These are phyloP conservation scores for Halcyon badia DNA, from an alignment of 2,797 vertebrate genomes.

Conservation along the genomic window DNA sequence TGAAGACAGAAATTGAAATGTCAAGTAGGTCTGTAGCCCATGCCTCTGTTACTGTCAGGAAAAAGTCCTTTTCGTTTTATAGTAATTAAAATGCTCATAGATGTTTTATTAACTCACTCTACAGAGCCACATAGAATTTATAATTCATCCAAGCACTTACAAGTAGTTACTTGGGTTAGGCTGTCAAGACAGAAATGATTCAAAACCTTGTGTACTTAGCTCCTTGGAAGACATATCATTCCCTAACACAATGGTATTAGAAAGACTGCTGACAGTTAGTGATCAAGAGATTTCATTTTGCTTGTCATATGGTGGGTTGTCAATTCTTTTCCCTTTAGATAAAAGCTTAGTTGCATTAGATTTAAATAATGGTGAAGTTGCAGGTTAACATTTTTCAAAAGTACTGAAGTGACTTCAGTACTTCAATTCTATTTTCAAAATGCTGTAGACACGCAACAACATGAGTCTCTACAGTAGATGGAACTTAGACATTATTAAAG, in stretches of 20 bases:
- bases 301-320: slow-evolving; percentile 75
- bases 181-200: slow-evolving; percentile 71
- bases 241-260: slow-evolving; percentile 72
- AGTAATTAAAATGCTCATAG: slow-evolving; percentile 60
- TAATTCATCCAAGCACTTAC: slow-evolving; percentile 66
- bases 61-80: slow-evolving; percentile 17
- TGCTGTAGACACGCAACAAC: background rate
- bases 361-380: slow-evolving; percentile 71
- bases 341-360: slow-evolving; percentile 69
- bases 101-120: slow-evolving; percentile 60
- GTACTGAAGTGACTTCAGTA: slow-evolving; percentile 43
- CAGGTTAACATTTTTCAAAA: slow-evolving; percentile 67
- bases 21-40: background rate
- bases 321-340: slow-evolving; percentile 70
- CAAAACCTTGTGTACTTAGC: slow-evolving; percentile 63
- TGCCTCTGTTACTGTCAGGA: background rate
- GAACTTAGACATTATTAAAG: background rate
- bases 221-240: slow-evolving; percentile 72
- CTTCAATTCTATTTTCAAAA: slow-evolving; percentile 63
- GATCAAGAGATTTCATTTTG: slow-evolving; percentile 76
- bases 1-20: background rate
- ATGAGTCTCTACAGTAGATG: background rate
- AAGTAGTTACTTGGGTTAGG: slow-evolving; percentile 67
- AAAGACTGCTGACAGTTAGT: slow-evolving; percentile 73
- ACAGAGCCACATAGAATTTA: slow-evolving; percentile 54